Conservation (phyloP, 2,888 invertebrate genomes). For the Antheraea yamamai region DNA sequence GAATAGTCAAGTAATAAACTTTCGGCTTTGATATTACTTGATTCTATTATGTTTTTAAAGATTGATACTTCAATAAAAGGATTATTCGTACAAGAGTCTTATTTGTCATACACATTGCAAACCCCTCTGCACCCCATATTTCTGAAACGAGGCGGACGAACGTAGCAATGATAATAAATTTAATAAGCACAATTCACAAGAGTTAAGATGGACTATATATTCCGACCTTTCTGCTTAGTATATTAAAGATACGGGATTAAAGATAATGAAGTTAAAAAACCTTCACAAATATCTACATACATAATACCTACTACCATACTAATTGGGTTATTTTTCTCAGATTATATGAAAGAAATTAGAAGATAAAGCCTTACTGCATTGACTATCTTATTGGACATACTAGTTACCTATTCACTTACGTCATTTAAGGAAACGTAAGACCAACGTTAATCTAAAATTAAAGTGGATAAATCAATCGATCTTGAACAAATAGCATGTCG, state of each 20-base stretch:
- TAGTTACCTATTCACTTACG: background rate
- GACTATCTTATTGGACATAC: background rate
- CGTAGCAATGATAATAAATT: background rate
- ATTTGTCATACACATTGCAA: no score
- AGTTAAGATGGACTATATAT: background rate
- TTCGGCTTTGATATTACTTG: no score
- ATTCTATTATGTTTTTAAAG: no score
- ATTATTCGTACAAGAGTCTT: no score
- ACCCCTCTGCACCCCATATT: no score
- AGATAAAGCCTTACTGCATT: background rate
- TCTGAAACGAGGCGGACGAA: background rate
- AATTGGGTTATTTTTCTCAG: background rate
- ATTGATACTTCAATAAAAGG: no score
- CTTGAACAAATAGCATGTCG: slow-evolving; percentile 36
- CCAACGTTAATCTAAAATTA: background rate
- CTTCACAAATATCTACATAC: no score
- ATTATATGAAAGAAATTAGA: background rate
- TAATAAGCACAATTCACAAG: background rate
- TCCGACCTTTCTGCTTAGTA: background rate
- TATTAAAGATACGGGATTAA: background rate
- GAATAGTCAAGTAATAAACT: no score
- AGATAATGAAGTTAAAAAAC: no score
- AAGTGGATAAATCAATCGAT: background rate
- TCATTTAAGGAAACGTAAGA: background rate
- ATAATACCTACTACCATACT: no score